phyloP scores from a whole-genome alignment of 2,888 invertebrate species.

The Drosophila merina region DNA sequence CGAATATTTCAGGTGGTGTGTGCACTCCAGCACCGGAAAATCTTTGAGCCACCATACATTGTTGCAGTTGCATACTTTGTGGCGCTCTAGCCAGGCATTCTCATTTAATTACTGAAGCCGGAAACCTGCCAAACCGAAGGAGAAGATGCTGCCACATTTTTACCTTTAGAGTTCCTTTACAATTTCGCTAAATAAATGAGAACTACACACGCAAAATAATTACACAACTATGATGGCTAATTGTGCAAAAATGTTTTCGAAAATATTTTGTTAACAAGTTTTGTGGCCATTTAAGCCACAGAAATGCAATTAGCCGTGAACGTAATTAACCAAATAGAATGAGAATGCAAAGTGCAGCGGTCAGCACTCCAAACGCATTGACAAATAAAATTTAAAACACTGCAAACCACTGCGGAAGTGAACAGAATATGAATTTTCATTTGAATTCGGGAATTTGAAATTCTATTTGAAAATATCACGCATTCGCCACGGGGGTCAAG shows the following conservation, averaged over 20 bases:
- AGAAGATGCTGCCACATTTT: constrained; percentile 13
- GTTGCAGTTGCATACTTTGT: constrained; percentile 62
- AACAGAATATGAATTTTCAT: constrained; percentile 30
- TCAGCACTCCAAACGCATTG: constrained; percentile 15
- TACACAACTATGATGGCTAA: constrained; percentile 36
- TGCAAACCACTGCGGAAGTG: constrained; percentile 13
- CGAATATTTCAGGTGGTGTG: constrained; percentile 21
- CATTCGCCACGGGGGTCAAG: constrained; percentile 50
- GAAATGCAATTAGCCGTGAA: constrained; percentile 60
- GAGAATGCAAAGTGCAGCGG: constrained; percentile 14
- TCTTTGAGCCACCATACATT: constrained; percentile 20
- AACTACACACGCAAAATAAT: not conserved
- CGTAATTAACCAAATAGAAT: constrained; percentile 49
- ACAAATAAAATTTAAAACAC: not conserved
- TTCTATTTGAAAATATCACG: constrained; percentile 36
- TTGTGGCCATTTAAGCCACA: constrained; percentile 56
- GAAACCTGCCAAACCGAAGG: constrained; percentile 44
- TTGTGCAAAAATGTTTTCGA: constrained; percentile 55
- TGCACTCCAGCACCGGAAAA: constrained; percentile 10
- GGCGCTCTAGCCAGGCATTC: constrained; percentile 58
- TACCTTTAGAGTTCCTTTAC: not conserved
- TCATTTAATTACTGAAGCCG: constrained; percentile 49
- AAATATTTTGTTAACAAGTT: constrained; percentile 56
- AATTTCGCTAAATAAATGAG: not conserved
- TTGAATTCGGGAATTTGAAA: constrained; percentile 16